Conservation (phyloP, 2,888 invertebrate genomes). For the Julus scandinavius region DNA sequence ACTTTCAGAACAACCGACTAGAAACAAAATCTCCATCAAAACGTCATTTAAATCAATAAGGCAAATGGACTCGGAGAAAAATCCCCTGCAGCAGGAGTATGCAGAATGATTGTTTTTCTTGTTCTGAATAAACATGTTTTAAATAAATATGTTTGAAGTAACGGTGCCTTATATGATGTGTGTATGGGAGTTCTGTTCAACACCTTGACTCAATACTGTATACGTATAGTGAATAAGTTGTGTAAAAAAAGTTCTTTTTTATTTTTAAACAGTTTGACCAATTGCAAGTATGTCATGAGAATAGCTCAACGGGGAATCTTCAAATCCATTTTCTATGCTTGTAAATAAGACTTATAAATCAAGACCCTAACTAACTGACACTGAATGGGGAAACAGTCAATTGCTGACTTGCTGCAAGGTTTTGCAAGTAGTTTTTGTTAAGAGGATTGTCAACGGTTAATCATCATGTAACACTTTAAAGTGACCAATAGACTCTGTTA, state of each 20-base stretch:
- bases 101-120: neutral
- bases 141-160: neutral
- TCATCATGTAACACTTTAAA: conserved; percentile 34
- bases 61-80: neutral
- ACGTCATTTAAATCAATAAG: conserved; percentile 10
- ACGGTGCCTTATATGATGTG: neutral
- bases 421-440: neutral
- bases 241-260: no score
- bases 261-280: neutral
- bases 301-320: neutral
- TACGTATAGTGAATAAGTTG: no score
- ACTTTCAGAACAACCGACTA: neutral
- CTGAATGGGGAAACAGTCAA: conserved; percentile 29
- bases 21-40: conserved; percentile 20
- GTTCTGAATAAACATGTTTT: neutral
- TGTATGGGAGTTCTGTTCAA: neutral
- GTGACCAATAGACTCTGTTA: conserved; percentile 32
- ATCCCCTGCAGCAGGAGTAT: neutral
- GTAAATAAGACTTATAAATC: conserved; percentile 39
- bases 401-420: conserved; percentile 8
- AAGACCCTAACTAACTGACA: conserved; percentile 32
- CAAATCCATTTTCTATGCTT: neutral
- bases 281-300: neutral
- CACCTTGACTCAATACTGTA: neutral
- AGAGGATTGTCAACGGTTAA: conserved; percentile 26